Evolutionary conservation across 2,888 invertebrate species (phyloP), one percentile per base, ranked within the genome.

Genomic region (Nysson spinosus): DNA sequence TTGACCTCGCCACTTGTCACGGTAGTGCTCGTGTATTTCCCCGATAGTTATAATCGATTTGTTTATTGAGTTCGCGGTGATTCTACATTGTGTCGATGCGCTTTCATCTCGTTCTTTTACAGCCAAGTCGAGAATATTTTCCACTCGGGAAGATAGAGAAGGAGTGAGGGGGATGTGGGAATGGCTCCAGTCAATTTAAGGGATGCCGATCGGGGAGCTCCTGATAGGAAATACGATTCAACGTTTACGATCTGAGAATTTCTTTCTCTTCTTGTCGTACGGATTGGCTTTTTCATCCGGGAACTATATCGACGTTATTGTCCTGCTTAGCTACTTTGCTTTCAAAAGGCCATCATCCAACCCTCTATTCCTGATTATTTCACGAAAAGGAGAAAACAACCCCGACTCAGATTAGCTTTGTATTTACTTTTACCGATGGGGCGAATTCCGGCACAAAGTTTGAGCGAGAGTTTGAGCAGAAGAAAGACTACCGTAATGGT

Each of bases 1-100:
- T 6, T 26, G 20, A 28, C 40, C 22, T 22, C 17, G 46, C 35
- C 22, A 32, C 20, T 26, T 34, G 12, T 4, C 7, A 11, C 26
- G 46, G 24, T 17, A 16, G 22, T 47, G 11, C 24, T 39, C 52
- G 39, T 19, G 51, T 66, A 58, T 62, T 65, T 43, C 47, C 51
- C 42, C 30, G 43, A n/a, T n/a, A n/a, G 44, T 49, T 58, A 69
- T 72, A 72, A 72, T 72, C 72, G 69, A 69, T 42, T 62, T 52
- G 52, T 62, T 72, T 72, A 72, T 72, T 42, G 65, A 66, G 60
- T 67, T 26, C 50, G 34, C 20, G 32, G 54, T 34, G 5, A 39
- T 34, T 62, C 39, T 49, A 30, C 60, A 35, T 26, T 63, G 30
- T 20, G 24, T 22, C 47, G n/a, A n/a, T n/a, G n/a, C n/a, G n/a